Evolutionary conservation across 2,113 vertebrate genomes (phyloP), one percentile per base, ranked within the genome.

Genomic region (Mesitornis unicolor): DNA sequence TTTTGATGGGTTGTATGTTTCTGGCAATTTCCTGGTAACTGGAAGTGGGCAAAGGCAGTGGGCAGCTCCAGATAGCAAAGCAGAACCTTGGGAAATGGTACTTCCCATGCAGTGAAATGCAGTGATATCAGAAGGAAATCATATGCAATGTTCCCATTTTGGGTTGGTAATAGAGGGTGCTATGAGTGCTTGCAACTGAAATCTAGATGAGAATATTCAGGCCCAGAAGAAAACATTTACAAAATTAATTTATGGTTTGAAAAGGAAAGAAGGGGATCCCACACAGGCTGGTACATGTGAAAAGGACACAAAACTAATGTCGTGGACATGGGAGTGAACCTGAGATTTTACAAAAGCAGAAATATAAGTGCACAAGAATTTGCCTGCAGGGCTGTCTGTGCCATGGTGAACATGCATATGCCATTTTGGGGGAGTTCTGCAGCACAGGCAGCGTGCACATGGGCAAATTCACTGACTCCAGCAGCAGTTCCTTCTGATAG

Each of bases 401-500:
- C 33, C 0, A 0, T 21, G 57, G 18, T 2, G 3, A 82, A 10
- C 18, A 38, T 6, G 15, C 7, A 3, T 7, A 9, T 0, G 0
- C 6, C 5, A 2, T 16, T n/a, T 54, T 25, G 9, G 11, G 42
- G 24, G 61, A 48, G 13, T 40, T 70, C 25, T 63, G n/a, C 83
- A 56, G 31, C 1, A 1, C 0, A 2, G 17, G 38, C 61, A 28
- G 13, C 1, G 12, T 40, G 29, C 16, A 10, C 8, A 1, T 16
- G 38, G 25, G 40, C 35, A 38, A 42, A 89, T 65, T n/a, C 0
- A 3, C 40, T 28, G n/a, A 48, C 10, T 42, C 51, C 17, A 35
- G 51, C 40, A n/a, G 42, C 60, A 57, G 28, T 48, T 69, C 40
- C 54, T 67, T 29, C 38, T 31, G 35, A 43, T 33, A 48, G 48